Evolutionary conservation across 2,113 vertebrate species (phyloP).

Genomic region (Polypterus senegalus): DNA sequence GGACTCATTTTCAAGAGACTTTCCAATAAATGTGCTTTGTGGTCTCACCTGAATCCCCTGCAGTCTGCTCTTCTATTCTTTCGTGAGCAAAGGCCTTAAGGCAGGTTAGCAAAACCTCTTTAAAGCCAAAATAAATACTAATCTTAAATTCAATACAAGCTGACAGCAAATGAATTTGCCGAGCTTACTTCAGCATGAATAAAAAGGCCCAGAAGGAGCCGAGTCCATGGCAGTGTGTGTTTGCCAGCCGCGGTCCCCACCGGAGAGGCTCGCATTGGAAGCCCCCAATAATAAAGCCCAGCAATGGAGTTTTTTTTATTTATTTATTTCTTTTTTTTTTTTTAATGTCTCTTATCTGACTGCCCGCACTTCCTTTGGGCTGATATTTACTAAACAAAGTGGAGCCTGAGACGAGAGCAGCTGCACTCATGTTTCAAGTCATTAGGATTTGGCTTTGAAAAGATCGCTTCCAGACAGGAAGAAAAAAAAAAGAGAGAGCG

Average conservation of each 20-base stretch:
- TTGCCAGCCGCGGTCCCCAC: constrained; percentile 57
- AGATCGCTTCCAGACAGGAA: not conserved
- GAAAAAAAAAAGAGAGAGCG: not conserved
- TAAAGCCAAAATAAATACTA: constrained; percentile 77
- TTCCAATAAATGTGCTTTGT: constrained; percentile 27
- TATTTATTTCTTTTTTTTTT: constrained; percentile 7
- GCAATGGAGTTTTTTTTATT: constrained; percentile 47
- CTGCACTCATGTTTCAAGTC: constrained; percentile 20
- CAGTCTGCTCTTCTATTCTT: constrained; percentile 24
- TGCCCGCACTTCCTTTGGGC: constrained; percentile 36
- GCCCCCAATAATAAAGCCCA: constrained; percentile 46
- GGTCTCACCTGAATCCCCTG: constrained; percentile 26
- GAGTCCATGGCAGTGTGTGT: constrained; percentile 44
- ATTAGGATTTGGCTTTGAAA: not conserved
- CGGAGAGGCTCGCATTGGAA: constrained; percentile 53
- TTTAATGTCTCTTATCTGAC: constrained; percentile 50
- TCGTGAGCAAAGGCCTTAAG: constrained; percentile 38
- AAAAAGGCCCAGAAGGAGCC: constrained; percentile 57
- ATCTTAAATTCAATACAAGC: constrained; percentile 83
- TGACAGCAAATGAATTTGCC: constrained; percentile 79
- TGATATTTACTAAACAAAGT: not conserved
- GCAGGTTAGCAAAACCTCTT: constrained; percentile 63
- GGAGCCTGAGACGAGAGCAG: constrained; percentile 6
- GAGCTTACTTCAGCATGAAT: constrained; percentile 78
- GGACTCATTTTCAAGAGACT: constrained; percentile 1